Evolutionary conservation across 2,888 invertebrate genomes (phyloP).

Genomic region (Pantelozetes paolii): DNA sequence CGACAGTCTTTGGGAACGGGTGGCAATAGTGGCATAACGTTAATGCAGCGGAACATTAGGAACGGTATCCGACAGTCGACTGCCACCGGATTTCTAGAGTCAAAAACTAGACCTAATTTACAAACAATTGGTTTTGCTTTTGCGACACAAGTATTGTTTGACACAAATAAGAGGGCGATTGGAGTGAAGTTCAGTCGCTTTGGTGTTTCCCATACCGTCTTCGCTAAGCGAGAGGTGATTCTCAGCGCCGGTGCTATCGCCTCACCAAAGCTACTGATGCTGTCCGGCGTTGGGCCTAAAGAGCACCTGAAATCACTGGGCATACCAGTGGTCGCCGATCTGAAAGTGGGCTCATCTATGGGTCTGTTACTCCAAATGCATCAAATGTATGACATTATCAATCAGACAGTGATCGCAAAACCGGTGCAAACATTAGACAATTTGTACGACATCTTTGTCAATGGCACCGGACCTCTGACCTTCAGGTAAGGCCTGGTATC

Average conservation of each 20-base stretch:
- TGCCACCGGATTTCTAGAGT: conserved; percentile 51
- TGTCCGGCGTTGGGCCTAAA: conserved; percentile 1
- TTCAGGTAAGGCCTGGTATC: too few species aligned
- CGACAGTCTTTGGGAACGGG: not conserved
- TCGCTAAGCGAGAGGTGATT: not conserved
- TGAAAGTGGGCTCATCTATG: not conserved
- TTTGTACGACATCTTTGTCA: not conserved
- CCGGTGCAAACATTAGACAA: not conserved
- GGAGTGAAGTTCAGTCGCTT: not conserved
- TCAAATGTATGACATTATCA: not conserved
- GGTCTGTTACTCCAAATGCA: not conserved
- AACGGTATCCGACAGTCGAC: conserved; percentile 53
- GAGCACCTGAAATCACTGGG: not conserved
- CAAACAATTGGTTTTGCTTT: not conserved
- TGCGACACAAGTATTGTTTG: not conserved
- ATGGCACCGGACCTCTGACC: not conserved
- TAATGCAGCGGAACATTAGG: conserved; percentile 50
- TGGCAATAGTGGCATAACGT: not conserved
- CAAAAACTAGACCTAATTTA: conserved; percentile 44
- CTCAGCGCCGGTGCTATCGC: conserved; percentile 12
- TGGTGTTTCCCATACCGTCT: not conserved
- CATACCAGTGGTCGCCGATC: not conserved
- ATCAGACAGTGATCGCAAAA: not conserved
- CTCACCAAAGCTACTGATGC: not conserved
- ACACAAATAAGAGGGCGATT: not conserved